Conservation (phyloP, 2,113 vertebrate genomes). For the Cyprinodon tularosa region DNA sequence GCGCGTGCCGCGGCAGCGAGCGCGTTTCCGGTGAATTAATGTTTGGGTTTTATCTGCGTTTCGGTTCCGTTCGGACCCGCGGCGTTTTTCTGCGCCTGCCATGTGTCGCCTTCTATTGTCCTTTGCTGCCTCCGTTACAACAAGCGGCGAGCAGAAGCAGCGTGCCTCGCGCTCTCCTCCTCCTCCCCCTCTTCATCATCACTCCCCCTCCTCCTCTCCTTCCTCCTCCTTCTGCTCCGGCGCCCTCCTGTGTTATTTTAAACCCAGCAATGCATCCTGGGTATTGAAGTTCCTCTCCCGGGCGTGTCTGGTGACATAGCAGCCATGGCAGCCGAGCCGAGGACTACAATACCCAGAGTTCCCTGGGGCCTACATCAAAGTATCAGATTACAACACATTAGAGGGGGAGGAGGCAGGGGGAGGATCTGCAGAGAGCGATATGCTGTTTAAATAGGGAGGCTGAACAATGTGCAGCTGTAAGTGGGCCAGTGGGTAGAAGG, state of each 20-base stretch:
- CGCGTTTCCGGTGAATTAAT: conserved; percentile 16
- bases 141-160: conserved; percentile 47
- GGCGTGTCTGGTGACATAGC: conserved; percentile 77
- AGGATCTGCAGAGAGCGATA: conserved; percentile 57
- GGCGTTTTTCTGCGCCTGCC: conserved; percentile 38
- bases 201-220: conserved; percentile 13
- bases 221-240: conserved; percentile 27
- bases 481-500: conserved; percentile 47
- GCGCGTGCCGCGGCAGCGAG: conserved; percentile 10
- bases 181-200: conserved; percentile 18
- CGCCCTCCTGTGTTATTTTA: conserved; percentile 67
- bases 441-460: conserved; percentile 61
- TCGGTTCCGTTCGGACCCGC: neutral
- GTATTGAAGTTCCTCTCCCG: conserved; percentile 74
- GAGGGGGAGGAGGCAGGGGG: conserved; percentile 60
- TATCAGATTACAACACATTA: conserved; percentile 81
- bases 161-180: conserved; percentile 58
- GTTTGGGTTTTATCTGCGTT: neutral
- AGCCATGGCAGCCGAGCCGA: conserved; percentile 24
- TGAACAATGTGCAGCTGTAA: conserved; percentile 35
- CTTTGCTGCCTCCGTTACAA: conserved; percentile 66
- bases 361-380: conserved; percentile 67
- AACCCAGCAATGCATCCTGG: conserved; percentile 73
- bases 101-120: conserved; percentile 79
- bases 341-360: conserved; percentile 78